A percentile compares a stretch with the other conserved stretches of the same genome.
Conservation (phyloP, 2,113 vertebrate genomes). For the Stegostoma tigrinum region DNA sequence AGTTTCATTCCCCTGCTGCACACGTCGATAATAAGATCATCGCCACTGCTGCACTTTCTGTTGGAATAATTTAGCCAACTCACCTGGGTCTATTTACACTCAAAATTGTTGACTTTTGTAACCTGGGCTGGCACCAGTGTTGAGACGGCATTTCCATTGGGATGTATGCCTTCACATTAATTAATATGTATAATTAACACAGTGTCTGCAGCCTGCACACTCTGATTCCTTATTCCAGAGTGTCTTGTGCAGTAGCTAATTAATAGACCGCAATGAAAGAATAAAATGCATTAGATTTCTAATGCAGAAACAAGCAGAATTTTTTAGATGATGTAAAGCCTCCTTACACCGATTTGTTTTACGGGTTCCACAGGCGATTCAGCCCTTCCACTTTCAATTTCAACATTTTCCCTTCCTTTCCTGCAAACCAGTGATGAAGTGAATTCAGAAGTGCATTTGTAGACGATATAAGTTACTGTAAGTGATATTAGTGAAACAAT, state of each 20-base stretch:
- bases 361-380: neutral
- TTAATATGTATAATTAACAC: constrained; percentile 27
- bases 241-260: neutral
- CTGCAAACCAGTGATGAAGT: neutral
- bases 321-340: neutral
- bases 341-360: neutral
- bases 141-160: neutral
- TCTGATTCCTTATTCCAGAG: neutral
- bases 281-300: neutral
- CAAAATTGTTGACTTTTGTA: constrained; percentile 17
- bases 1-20: neutral
- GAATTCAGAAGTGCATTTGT: neutral
- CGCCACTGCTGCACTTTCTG: neutral
- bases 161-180: constrained; percentile 19
- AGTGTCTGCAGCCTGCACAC: neutral
- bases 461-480: neutral
- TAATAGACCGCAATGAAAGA: neutral
- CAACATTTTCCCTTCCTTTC: neutral
- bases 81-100: neutral
- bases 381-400: neutral
- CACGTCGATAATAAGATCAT: neutral
- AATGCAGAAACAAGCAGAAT: neutral
- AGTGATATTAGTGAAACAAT: too few relatives aligned
- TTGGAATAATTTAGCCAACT: neutral
- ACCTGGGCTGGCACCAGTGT: neutral